Evolutionary conservation across 1,140 invertebrate species (phyloP), one percentile per base, ranked within the genome.

Genomic region (Samia ricini): DNA sequence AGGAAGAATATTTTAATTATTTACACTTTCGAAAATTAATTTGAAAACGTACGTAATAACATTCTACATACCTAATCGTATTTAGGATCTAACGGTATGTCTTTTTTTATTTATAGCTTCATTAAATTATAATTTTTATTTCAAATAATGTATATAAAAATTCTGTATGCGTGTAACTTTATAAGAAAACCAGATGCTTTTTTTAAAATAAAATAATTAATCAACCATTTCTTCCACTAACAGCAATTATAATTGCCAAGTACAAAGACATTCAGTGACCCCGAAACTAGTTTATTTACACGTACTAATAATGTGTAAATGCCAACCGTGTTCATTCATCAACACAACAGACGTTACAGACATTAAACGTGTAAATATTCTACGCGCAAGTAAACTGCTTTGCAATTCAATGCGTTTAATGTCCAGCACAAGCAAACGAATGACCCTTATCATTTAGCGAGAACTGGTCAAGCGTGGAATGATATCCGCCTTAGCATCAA

Each of bases 281-380:
- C 20, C 42, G 22, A 51, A 73, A 76, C 65, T 64, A 26, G 72
- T 76, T 70, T 71, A 26, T 56, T 60, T 73, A 76, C 76, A 74
- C 69, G 72, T 69, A 70, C 66, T 62, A n/a, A n/a, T n/a, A n/a
- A n/a, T n/a, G 63, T 68, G 55, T 71, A 76, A 81, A 76, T 76
- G 73, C 65, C 73, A 79, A 68, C 69, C 64, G 59, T 70, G 73
- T 72, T 69, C 66, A 70, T 75, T 74, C 64, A 56, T 74, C 64
- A 72, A 66, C 72, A 75, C 72, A 75, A 62, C 56, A 54, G 59
- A 71, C 71, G 72, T 80, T 76, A 74, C 68, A 78, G 66, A 72
- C 75, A 79, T 80, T 81, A 77, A 64, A 69, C 64, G 74, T 81
- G 77, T 85, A 83, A 86, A 88, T 84, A 82, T 84, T 85, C 77